These are phyloP conservation scores for Mythimna impura DNA, from an alignment of 2,888 invertebrate genomes.

Conservation along the genomic window DNA sequence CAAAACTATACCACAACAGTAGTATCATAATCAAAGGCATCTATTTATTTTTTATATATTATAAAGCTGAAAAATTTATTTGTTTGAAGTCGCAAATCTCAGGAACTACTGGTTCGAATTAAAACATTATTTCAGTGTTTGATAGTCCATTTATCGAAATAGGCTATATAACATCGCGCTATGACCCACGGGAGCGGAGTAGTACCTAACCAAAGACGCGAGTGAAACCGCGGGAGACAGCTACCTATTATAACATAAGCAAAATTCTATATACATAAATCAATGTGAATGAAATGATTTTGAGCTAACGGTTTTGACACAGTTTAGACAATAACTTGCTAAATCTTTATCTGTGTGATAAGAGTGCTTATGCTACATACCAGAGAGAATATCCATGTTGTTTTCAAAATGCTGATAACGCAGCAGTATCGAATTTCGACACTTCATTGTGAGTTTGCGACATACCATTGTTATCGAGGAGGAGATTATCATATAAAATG, in stretches of 20 bases:
- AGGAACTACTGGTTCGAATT: no score
- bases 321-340: slow-evolving; percentile 49
- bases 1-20: not conserved
- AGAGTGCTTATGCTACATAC: slow-evolving; percentile 40
- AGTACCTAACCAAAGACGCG: no score
- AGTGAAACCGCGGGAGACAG: no score
- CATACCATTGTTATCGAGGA: slow-evolving; percentile 48
- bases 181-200: no score
- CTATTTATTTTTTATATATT: no score
- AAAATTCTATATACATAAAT: not conserved
- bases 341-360: slow-evolving; percentile 61
- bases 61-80: no score
- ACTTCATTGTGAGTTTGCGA: slow-evolving; percentile 38
- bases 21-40: slow-evolving; percentile 1
- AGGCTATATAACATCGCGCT: no score
- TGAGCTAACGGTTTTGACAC: slow-evolving; percentile 24
- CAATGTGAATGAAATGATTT: not conserved
- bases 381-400: slow-evolving; percentile 68
- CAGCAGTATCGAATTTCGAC: slow-evolving; percentile 54
- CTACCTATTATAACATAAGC: slow-evolving; percentile 1
- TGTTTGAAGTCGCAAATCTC: no score
- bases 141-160: no score
- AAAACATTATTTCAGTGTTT: no score
- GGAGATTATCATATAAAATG: slow-evolving; percentile 14
- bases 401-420: slow-evolving; percentile 72